Conservation (phyloP, 1,140 invertebrate genomes). For the Polyergus mexicanus region DNA sequence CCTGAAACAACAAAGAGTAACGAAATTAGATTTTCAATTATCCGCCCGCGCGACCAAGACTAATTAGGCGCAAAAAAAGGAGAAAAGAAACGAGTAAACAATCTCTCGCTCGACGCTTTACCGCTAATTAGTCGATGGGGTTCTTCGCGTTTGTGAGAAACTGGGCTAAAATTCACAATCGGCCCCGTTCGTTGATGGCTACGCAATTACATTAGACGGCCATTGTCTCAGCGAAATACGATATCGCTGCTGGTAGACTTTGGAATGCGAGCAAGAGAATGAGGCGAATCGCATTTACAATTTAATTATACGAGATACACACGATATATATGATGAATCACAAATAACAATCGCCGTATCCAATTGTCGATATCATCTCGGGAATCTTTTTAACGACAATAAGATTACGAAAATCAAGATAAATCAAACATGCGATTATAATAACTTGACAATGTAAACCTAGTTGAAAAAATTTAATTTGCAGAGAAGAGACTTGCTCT, state of each 20-base stretch:
- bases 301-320: constrained; percentile 40
- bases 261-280: constrained; percentile 41
- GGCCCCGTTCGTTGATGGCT: constrained; percentile 11
- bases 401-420: neutral
- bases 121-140: constrained; percentile 55
- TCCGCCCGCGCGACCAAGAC: neutral
- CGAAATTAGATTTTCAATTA: constrained; percentile 77
- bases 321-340: constrained; percentile 10
- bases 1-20: constrained; percentile 84
- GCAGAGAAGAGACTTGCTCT: neutral
- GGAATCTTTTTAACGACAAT: neutral
- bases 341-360: neutral
- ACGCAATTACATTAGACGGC: constrained; percentile 55
- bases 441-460: neutral
- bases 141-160: constrained; percentile 50
- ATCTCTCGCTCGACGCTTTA: constrained; percentile 21
- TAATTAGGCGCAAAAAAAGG: constrained; percentile 39
- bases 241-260: constrained; percentile 28
- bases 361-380: neutral
- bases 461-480: constrained; percentile 46
- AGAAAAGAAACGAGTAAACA: constrained; percentile 44
- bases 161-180: constrained; percentile 60
- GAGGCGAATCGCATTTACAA: constrained; percentile 35
- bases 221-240: constrained; percentile 56
- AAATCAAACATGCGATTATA: neutral